These are phyloP conservation scores for Agelastica alni DNA, from an alignment of 2,888 invertebrate species.

Conservation along the genomic window DNA sequence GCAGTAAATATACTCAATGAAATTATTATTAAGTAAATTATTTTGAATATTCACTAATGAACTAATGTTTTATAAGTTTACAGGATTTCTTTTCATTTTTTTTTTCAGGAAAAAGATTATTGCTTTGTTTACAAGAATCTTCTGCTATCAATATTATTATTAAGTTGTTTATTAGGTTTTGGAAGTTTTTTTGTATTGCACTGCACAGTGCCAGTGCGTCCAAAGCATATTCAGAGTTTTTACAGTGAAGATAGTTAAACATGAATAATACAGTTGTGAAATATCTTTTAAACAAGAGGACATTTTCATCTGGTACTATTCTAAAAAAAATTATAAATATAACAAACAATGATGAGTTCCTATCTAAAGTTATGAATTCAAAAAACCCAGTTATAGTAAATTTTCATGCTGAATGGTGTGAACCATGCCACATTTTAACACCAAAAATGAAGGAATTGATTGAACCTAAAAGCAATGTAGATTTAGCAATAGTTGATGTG, in stretches of 20 bases:
- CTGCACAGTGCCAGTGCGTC: slow-evolving; percentile 58
- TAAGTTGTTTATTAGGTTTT: slow-evolving; percentile 57
- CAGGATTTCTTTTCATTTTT: not conserved
- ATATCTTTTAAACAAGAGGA: slow-evolving; percentile 13
- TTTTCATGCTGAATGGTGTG: slow-evolving; percentile 91
- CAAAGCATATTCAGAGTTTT: slow-evolving; percentile 56
- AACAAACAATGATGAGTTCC: slow-evolving; percentile 76
- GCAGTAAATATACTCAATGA: not conserved
- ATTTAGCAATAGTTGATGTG: slow-evolving; percentile 81
- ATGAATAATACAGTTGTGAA: slow-evolving; percentile 28
- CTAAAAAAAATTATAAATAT: slow-evolving; percentile 59
- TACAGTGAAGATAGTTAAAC: slow-evolving; percentile 30
- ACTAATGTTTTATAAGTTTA: no score
- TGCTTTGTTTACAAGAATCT: slow-evolving; percentile 59
- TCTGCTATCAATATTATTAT: slow-evolving; percentile 55
- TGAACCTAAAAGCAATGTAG: slow-evolving; percentile 70
- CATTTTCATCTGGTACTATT: slow-evolving; percentile 41
- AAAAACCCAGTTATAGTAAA: slow-evolving; percentile 86
- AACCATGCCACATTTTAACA: slow-evolving; percentile 85
- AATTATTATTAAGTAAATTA: not conserved
- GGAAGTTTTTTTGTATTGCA: slow-evolving; percentile 58
- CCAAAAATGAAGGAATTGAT: slow-evolving; percentile 80
- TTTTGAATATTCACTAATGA: no score
- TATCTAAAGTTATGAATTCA: slow-evolving; percentile 82
- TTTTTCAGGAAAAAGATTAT: slow-evolving; percentile 60